A percentile compares a stretch with the other conserved stretches of the same genome.
Evolutionary conservation across 37 sponge, comb jelly and placozoan species (phyloP).

Genomic region (Geodia barretti): DNA sequence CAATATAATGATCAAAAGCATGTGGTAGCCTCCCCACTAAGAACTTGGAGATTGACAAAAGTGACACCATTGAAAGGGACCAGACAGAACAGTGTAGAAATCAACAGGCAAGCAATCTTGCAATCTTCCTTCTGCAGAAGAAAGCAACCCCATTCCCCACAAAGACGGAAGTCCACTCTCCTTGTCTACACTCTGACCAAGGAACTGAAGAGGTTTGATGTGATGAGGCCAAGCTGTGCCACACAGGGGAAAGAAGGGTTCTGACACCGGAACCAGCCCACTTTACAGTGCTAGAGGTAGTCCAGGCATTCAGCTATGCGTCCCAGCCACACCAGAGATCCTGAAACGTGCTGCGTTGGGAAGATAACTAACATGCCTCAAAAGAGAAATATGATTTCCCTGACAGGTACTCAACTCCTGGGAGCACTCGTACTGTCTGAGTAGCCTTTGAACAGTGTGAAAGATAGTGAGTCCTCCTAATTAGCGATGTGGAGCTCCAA

Average conservation of each 20-base stretch:
- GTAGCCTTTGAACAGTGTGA: slow-evolving; percentile 16
- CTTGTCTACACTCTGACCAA: not conserved
- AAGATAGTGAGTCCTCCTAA: slow-evolving; percentile 17
- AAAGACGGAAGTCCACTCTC: not conserved
- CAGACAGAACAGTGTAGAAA: not conserved
- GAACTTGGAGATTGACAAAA: not conserved
- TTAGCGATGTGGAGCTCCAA: slow-evolving; percentile 24
- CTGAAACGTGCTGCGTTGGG: slow-evolving; percentile 31
- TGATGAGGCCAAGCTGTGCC: slow-evolving; percentile 21
- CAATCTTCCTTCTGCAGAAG: not conserved
- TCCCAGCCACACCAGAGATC: slow-evolving; percentile 41
- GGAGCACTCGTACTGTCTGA: slow-evolving; percentile 48
- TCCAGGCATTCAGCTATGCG: slow-evolving; percentile 36
- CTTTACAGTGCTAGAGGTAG: slow-evolving; percentile 56
- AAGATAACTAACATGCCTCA: slow-evolving; percentile 6
- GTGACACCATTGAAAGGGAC: not conserved
- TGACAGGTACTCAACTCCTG: slow-evolving; percentile 29
- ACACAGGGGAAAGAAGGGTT: not conserved
- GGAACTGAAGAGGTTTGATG: slow-evolving; percentile 10
- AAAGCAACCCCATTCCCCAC: not conserved
- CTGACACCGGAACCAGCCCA: not conserved
- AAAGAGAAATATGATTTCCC: slow-evolving; percentile 12
- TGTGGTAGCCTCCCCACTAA: not conserved
- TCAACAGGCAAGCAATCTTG: not conserved
- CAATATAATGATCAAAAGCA: not conserved